Evolutionary conservation across 2,797 vertebrate species (phyloP).

Genomic region (Natrix natrix): DNA sequence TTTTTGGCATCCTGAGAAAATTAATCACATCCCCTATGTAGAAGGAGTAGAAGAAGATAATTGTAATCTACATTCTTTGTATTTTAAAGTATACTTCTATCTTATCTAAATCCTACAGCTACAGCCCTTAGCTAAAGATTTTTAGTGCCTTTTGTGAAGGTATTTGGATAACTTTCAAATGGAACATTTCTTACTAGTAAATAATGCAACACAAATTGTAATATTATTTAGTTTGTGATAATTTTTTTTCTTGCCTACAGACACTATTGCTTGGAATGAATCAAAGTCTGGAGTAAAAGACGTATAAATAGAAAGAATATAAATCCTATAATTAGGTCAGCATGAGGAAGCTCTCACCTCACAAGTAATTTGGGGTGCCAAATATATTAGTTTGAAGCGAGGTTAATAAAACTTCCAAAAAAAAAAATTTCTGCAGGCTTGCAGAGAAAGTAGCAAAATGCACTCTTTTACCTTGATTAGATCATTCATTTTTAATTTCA

Average conservation of each 20-base stretch:
- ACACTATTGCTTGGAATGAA: background rate
- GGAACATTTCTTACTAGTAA: background rate
- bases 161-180: background rate
- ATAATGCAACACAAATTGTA: background rate
- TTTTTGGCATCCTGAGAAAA: background rate
- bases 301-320: background rate
- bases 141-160: background rate
- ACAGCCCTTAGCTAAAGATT: background rate
- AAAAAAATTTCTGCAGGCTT: background rate
- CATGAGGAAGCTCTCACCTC: background rate
- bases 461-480: background rate
- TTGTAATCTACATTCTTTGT: background rate
- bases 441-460: background rate
- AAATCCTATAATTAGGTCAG: slow-evolving; percentile 2
- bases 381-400: background rate
- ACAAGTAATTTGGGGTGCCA: background rate
- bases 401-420: background rate
- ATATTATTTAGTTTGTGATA: background rate
- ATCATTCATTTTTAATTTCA: slow-evolving; percentile 28
- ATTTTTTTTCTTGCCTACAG: background rate
- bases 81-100: background rate
- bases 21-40: background rate
- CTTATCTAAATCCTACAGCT: background rate
- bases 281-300: background rate
- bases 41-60: background rate